Evolutionary conservation across 2,888 invertebrate genomes (phyloP).

Genomic region (Mythimna ferrago): DNA sequence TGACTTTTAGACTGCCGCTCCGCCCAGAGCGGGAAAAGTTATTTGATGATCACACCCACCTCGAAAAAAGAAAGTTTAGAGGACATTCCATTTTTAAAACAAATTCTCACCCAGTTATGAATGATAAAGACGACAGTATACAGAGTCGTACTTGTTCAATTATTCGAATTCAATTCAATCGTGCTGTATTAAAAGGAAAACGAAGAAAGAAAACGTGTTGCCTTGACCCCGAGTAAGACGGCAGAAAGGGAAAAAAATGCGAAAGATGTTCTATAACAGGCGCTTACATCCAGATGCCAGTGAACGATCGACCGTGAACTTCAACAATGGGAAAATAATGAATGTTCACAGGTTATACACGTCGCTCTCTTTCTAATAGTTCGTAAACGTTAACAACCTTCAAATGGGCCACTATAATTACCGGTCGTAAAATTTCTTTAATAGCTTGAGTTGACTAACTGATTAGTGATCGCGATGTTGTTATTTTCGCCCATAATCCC

Average conservation of each 20-base stretch:
- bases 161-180: too few relatives aligned
- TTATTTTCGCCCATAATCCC: constrained; percentile 27
- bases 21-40: too few relatives aligned
- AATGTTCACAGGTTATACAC: constrained; percentile 11
- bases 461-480: constrained; percentile 43
- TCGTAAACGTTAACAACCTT: constrained; percentile 17
- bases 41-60: too few relatives aligned
- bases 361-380: background rate
- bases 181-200: background rate
- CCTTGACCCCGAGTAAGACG: background rate
- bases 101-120: background rate
- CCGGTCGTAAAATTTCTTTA: constrained; percentile 26
- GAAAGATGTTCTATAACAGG: background rate
- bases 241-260: background rate
- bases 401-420: constrained; percentile 15
- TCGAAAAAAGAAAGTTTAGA: too few relatives aligned
- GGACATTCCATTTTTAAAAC: background rate
- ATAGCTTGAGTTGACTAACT: constrained; percentile 38
- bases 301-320: background rate
- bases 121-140: background rate
- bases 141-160: background rate
- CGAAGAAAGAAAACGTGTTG: background rate
- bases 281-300: background rate
- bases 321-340: background rate
- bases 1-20: too few relatives aligned